Base-by-base conservation (phyloP, 2,888 invertebrate species). In the Pollenia angustigena region DNA sequence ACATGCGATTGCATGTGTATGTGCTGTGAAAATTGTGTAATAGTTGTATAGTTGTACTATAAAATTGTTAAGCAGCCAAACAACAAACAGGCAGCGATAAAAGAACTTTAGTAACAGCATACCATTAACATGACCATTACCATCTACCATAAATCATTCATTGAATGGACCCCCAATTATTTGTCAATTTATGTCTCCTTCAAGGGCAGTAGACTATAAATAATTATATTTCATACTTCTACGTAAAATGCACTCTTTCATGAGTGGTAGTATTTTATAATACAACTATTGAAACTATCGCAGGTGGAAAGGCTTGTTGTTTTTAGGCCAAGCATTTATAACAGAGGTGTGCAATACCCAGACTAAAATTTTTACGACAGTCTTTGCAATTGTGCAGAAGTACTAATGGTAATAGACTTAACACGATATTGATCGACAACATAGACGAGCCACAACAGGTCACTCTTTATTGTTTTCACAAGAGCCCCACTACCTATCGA, bases 131-230 rank as follows among this genome's bases (percentile, higher is more conserved):
- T 88, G 79, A 85, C 85, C 87, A 88, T 87, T 88, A 88, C 90
- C 88, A 87, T 87, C 88, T 89, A 88, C 87, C 84, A 90, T 90
- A 90, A 90, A 90, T 90, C 90, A 90, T 90, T 88, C 89, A 89
- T 89, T 89, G 90, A 90, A 89, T 89, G 90, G 89, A 90, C 90
- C 90, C 89, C 90, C 90, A 91, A 91, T 91, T 91, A 91, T 91
- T 89, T 91, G 91, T 91, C 91, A 90, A 91, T 91, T 91, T 91
- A 91, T 90, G 91, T 91, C 91, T 90, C 89, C 90, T 91, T 90
- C 89, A 90, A 91, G 91, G 90, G 90, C 90, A 90, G 89, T 89
- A 90, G 90, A 90, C 91, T 90, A 90, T 91, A 90, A 91, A 91
- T 90, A 91, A 90, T 90, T 90, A 88, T 87, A 60, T 85, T 80